A percentile compares a stretch with the other conserved stretches of the same genome.
Conservation (phyloP, 2,888 invertebrate genomes). For the Idaea biselata region DNA sequence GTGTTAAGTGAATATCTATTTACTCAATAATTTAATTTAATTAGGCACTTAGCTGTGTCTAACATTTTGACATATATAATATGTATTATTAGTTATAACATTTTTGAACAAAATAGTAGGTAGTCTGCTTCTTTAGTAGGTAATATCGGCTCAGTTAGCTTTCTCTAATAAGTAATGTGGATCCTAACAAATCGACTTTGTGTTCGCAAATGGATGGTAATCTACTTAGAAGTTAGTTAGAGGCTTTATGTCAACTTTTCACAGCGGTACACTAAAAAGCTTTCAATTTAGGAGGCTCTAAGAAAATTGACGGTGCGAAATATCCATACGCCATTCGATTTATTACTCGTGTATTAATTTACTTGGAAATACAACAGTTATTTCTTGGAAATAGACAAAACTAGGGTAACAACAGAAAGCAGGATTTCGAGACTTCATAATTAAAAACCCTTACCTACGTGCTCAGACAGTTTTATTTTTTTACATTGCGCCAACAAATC, state of each 20-base stretch:
- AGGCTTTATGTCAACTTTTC: constrained; percentile 33
- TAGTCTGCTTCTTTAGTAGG: neutral
- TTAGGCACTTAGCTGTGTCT: too few species aligned
- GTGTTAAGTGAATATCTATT: too few species aligned
- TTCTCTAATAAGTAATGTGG: constrained; percentile 11
- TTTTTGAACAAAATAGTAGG: too few species aligned
- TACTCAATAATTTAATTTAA: too few species aligned
- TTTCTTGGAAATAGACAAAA: neutral
- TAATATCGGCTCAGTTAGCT: neutral
- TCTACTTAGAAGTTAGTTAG: constrained; percentile 32
- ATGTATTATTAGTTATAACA: too few species aligned
- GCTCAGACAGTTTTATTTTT: too few species aligned
- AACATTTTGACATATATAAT: too few species aligned
- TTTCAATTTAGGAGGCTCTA: constrained; percentile 27
- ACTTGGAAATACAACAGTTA: neutral
- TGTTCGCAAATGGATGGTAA: constrained; percentile 33
- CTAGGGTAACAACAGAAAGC: neutral
- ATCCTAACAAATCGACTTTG: constrained; percentile 29
- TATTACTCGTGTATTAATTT: neutral
- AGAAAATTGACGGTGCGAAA: constrained; percentile 24
- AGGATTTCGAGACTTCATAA: neutral
- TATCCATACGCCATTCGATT: neutral
- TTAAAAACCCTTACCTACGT: too few species aligned
- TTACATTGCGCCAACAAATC: too few species aligned
- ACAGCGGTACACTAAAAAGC: constrained; percentile 32